phyloP scores from a whole-genome alignment of 1,140 invertebrate genomes.

The Calosoma granatense region DNA sequence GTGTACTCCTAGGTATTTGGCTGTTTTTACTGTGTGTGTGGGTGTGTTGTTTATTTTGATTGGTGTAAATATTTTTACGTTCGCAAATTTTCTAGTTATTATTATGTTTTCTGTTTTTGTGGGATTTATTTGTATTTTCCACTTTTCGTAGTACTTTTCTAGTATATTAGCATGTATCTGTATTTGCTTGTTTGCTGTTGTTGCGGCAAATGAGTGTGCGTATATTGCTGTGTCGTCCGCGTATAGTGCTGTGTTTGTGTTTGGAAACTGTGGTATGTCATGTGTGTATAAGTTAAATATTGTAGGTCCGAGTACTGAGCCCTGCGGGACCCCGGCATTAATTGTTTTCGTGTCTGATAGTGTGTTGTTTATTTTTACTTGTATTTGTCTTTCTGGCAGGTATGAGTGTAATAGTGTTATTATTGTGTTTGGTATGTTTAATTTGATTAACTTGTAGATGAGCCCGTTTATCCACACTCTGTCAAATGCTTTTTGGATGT shows the following conservation, averaged over 20 bases:
- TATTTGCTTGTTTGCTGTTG: too few species aligned
- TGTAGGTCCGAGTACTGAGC: not conserved
- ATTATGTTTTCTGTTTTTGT: too few species aligned
- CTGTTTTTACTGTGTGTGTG: too few species aligned
- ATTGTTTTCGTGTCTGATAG: not conserved
- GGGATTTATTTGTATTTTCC: too few species aligned
- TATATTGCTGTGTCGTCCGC: too few species aligned
- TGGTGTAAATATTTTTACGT: too few species aligned
- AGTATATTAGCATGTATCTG: too few species aligned
- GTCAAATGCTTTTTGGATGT: constrained; percentile 29
- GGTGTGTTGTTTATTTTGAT: too few species aligned
- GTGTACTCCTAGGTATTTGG: too few species aligned
- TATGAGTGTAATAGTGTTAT: constrained; percentile 8
- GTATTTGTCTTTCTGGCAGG: not conserved
- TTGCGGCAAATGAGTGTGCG: too few species aligned
- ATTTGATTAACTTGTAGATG: constrained; percentile 22
- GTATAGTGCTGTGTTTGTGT: not conserved
- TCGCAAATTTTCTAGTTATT: too few species aligned
- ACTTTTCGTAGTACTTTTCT: too few species aligned
- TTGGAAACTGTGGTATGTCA: not conserved
- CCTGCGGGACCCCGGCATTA: not conserved
- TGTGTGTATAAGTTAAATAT: not conserved
- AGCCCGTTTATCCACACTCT: constrained; percentile 26
- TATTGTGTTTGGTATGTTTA: constrained; percentile 16
- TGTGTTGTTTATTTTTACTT: not conserved